Evolutionary conservation across 2,888 invertebrate genomes (phyloP), one percentile per base, ranked within the genome.

Genomic region (Drosophila algonquin): DNA sequence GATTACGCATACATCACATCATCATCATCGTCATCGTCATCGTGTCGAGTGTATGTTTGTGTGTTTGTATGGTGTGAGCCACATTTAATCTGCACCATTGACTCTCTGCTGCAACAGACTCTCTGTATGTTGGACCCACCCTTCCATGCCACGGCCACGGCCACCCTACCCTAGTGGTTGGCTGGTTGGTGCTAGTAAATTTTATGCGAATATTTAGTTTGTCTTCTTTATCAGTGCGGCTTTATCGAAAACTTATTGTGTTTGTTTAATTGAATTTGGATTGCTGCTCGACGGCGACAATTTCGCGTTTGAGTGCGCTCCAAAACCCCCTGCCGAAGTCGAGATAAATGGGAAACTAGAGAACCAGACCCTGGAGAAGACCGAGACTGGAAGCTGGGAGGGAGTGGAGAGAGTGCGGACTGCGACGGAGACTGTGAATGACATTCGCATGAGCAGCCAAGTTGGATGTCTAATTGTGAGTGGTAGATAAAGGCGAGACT

Each of bases 211-310:
- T 89, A 85, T 87, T 89, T 90, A 90, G 90, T 91, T 90, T 90
- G 68, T 73, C 77, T 73, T 76, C 80, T 86, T 90, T 90, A 90
- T 90, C 90, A 81, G 77, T 61, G 59, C 70, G 78, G 90, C 90
- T 91, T 91, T 90, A 91, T 90, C 90, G 80, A 82, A n/a, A 91
- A 90, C 88, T 90, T 90, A 90, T 91, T 91, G 91, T 91, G 87
- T 91, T 91, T 91, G 91, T 91, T 91, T 91, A 91, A 91, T 91
- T 91, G 91, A 91, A 91, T 91, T 91, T 90, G 84, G 87, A 91
- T 90, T 91, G 85, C 81, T 74, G 67, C 21, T 44, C 72, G 77
- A 64, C 63, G 67, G 59, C 73, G 87, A 89, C 87, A 87, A 88
- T 88, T 87, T 88, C 79, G 81, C 88, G 86, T 65, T 57, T 86